A percentile compares a stretch with the other conserved stretches of the same genome.
Conservation (phyloP, 2,113 vertebrate genomes). For the Mobula birostris region DNA sequence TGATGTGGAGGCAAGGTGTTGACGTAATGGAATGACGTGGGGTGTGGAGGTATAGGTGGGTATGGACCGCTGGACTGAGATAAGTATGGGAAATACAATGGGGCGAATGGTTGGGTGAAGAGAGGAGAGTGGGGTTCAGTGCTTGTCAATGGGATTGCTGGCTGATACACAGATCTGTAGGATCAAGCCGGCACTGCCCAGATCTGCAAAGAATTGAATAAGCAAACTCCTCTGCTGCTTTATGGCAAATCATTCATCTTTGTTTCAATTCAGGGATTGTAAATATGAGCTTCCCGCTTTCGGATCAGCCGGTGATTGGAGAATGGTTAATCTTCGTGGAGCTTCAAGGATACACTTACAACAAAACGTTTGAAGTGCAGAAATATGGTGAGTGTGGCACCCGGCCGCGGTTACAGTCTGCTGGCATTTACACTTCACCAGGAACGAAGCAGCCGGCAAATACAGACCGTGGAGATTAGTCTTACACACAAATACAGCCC, state of each 20-base stretch:
- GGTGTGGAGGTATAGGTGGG: too few relatives aligned
- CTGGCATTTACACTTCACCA: too few relatives aligned
- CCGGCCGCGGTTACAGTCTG: neutral
- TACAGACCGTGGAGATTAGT: too few relatives aligned
- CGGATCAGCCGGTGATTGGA: slow-evolving; percentile 84
- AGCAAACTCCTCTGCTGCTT: neutral
- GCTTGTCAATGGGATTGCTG: neutral
- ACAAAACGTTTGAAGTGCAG: slow-evolving; percentile 85
- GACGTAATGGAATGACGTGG: too few relatives aligned
- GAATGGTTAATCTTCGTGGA: slow-evolving; percentile 83
- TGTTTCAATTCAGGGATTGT: slow-evolving; percentile 63
- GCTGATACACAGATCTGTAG: neutral
- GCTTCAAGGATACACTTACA: slow-evolving; percentile 78
- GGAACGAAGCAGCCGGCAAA: neutral
- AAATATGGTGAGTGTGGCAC: slow-evolving; percentile 74
- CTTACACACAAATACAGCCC: neutral
- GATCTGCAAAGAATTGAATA: neutral
- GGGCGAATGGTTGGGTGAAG: too few relatives aligned
- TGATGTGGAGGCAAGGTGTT: too few relatives aligned
- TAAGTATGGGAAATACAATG: too few relatives aligned
- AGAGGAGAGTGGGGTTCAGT: too few relatives aligned
- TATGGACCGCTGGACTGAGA: too few relatives aligned
- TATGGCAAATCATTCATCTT: neutral
- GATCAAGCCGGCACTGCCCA: neutral
- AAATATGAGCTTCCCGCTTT: slow-evolving; percentile 82